Evolutionary conservation across 2,888 invertebrate genomes (phyloP).

Genomic region (Drosophila stalkeri): DNA sequence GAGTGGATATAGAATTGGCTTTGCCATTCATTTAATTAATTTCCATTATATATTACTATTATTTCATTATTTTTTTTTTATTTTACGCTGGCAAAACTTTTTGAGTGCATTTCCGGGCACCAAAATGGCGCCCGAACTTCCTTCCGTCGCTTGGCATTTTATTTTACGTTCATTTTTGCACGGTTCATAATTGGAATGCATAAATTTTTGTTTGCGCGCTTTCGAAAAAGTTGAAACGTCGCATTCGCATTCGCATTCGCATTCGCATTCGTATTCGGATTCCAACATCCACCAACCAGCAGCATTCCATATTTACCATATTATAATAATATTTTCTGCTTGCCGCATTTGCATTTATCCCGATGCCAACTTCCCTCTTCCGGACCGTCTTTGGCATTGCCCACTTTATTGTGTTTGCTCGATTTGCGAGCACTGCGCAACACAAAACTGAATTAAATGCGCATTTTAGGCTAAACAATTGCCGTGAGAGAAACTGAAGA

Average conservation of each 20-base stretch:
- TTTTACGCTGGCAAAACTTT: constrained; percentile 40
- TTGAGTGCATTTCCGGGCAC: constrained; percentile 55
- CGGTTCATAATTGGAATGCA: constrained; percentile 75
- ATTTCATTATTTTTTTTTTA: constrained; percentile 4
- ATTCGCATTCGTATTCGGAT: constrained; percentile 21
- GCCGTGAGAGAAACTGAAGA: constrained; percentile 29
- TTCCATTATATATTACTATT: constrained; percentile 48
- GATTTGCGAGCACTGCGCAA: constrained; percentile 61
- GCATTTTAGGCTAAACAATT: constrained; percentile 78
- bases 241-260: constrained; percentile 13
- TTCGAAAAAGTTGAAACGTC: constrained; percentile 52
- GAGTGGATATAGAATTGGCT: constrained; percentile 20
- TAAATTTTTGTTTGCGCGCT: constrained; percentile 68
- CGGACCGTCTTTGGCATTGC: constrained; percentile 6
- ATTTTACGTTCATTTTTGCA: constrained; percentile 51
- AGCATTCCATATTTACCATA: constrained; percentile 71
- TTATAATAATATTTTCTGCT: constrained; percentile 76
- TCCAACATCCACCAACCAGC: constrained; percentile 21
- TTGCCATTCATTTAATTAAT: constrained; percentile 59
- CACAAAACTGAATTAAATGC: constrained; percentile 72
- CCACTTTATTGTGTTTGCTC: constrained; percentile 53
- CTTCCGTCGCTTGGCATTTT: constrained; percentile 39
- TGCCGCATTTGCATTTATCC: constrained; percentile 73
- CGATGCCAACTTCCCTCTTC: constrained; percentile 42
- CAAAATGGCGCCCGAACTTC: constrained; percentile 53